Evolutionary conservation across 2,888 invertebrate species (phyloP).

Genomic region (Cataglyphis cursor): DNA sequence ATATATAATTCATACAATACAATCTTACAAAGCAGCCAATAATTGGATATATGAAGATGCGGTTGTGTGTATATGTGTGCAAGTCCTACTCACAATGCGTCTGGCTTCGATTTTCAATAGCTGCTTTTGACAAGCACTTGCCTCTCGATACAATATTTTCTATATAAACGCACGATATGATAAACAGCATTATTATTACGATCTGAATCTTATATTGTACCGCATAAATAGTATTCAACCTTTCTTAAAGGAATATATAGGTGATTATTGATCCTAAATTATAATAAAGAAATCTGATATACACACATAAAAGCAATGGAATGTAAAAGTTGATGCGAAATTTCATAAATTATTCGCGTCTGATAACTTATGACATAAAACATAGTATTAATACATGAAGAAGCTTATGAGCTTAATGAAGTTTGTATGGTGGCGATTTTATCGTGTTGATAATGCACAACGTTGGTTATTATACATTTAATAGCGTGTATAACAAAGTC

Average conservation of each 20-base stretch:
- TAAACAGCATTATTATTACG: conserved; percentile 14
- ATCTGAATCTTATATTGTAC: conserved; percentile 6
- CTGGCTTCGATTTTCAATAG: conserved; percentile 83
- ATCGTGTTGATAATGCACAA: conserved; percentile 19
- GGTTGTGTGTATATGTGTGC: conserved; percentile 59
- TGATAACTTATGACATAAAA: background rate
- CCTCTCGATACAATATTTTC: conserved; percentile 65
- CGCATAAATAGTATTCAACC: conserved; percentile 4
- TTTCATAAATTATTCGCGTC: background rate
- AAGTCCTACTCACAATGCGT: conserved; percentile 74
- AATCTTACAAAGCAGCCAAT: conserved; percentile 77
- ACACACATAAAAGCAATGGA: background rate
- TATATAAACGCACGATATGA: conserved; percentile 39
- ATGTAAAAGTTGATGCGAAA: background rate
- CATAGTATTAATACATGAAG: background rate
- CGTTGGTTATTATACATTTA: conserved; percentile 39
- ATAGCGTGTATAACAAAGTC: conserved; percentile 37
- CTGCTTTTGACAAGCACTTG: conserved; percentile 78
- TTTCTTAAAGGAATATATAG: background rate
- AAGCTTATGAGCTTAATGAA: conserved; percentile 25
- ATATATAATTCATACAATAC: conserved; percentile 77
- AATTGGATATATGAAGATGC: conserved; percentile 79
- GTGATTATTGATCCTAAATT: background rate
- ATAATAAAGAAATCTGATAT: background rate
- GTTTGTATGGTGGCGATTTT: conserved; percentile 13